These are phyloP conservation scores for Leucophenga varia DNA, from an alignment of 1,140 invertebrate species.

Conservation along the genomic window DNA sequence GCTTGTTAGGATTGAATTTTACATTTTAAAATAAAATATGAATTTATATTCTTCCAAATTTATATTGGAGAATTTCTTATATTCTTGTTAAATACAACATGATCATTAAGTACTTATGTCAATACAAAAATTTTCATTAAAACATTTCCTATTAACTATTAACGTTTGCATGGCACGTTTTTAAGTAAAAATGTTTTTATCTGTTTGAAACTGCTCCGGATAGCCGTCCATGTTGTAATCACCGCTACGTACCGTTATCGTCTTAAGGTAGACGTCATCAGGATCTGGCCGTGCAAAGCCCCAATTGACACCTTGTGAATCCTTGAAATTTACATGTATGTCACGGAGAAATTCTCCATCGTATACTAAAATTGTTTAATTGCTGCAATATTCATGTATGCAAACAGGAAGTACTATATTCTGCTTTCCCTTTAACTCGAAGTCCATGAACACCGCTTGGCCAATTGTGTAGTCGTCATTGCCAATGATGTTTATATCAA, in stretches of 20 bases:
- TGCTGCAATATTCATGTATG: slow-evolving; percentile 63
- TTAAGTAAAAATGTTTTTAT: slow-evolving; percentile 72
- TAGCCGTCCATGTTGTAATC: slow-evolving; percentile 97
- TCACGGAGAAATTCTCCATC: slow-evolving; percentile 65
- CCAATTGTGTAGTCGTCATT: slow-evolving; percentile 63
- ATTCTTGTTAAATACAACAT: too few relatives aligned
- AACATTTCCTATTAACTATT: too few relatives aligned
- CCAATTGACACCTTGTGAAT: slow-evolving; percentile 68
- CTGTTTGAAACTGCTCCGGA: slow-evolving; percentile 76
- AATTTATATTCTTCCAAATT: too few relatives aligned
- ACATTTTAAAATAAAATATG: too few relatives aligned
- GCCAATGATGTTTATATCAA: slow-evolving; percentile 61
- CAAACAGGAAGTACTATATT: slow-evolving; percentile 85
- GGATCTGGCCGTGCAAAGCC: slow-evolving; percentile 64
- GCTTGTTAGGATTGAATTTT: too few relatives aligned
- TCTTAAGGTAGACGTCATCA: slow-evolving; percentile 64
- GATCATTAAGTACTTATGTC: too few relatives aligned
- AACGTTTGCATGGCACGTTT: slow-evolving; percentile 69
- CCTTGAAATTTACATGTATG: slow-evolving; percentile 71
- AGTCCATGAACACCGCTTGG: slow-evolving; percentile 83
- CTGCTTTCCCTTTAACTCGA: slow-evolving; percentile 78
- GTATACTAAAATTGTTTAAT: slow-evolving; percentile 71
- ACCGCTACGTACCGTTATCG: slow-evolving; percentile 80
- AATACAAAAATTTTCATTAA: too few relatives aligned
- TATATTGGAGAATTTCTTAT: too few relatives aligned